Conservation (phyloP, 2,113 vertebrate genomes). For the Enhydra lutris region DNA sequence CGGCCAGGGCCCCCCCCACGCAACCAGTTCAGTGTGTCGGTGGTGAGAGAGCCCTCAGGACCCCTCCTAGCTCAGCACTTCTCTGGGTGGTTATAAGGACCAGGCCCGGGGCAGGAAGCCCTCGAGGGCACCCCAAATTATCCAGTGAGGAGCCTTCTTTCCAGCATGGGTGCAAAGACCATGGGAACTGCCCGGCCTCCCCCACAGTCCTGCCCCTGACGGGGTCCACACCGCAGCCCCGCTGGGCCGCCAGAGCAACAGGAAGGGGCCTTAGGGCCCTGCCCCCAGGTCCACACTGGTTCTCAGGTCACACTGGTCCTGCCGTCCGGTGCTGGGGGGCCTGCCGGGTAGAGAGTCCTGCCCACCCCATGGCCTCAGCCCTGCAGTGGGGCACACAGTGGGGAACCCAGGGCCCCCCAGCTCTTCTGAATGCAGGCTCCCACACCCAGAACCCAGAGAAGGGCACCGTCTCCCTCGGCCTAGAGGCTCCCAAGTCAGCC, state of each 20-base stretch:
- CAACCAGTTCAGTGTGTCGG: accelerated
- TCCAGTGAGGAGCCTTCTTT: not conserved
- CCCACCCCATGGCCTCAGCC: not conserved
- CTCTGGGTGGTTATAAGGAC: accelerated
- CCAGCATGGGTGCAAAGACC: no score
- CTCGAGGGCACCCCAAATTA: accelerated
- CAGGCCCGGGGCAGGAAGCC: not conserved
- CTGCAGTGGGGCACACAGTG: not conserved
- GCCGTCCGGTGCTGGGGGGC: not conserved
- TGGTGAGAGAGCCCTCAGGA: accelerated
- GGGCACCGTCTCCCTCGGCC: not conserved
- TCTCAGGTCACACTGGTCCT: not conserved
- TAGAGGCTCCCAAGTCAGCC: not conserved
- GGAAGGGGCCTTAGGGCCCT: not conserved
- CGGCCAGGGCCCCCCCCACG: not conserved
- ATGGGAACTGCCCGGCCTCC: accelerated
- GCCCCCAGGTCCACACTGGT: not conserved
- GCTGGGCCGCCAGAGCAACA: not conserved
- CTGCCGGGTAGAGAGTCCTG: not conserved
- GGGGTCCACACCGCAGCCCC: accelerated
- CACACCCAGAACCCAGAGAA: not conserved
- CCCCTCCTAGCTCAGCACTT: not conserved
- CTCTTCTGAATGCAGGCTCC: not conserved
- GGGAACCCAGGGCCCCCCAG: not conserved
- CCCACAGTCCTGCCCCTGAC: accelerated